phyloP scores from a whole-genome alignment of 2,797 vertebrate species.

The Heteromormyrus szaboi region DNA sequence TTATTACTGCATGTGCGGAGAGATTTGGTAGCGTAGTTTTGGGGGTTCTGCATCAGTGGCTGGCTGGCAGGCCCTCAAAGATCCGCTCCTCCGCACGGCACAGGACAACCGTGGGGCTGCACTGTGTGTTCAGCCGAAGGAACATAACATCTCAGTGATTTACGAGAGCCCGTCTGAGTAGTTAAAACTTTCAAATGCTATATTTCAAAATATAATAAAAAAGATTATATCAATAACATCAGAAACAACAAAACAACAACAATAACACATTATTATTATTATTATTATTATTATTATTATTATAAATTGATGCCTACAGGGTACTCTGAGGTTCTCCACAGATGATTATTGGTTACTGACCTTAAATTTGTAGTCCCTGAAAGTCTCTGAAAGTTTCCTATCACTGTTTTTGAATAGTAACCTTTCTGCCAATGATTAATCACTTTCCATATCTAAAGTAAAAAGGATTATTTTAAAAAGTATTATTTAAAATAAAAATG shows the following conservation, averaged over 20 bases:
- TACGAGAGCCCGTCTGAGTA: neutral
- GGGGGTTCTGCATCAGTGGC: constrained; percentile 43
- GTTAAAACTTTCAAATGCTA: constrained; percentile 36
- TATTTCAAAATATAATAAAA: constrained; percentile 42
- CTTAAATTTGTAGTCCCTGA: neutral
- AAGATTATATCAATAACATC: constrained; percentile 24
- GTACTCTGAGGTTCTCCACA: neutral
- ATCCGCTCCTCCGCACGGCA: neutral
- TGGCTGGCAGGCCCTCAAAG: constrained; percentile 34
- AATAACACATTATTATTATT: neutral
- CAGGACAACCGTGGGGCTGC: neutral
- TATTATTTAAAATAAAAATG: neutral
- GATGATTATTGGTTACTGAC: neutral
- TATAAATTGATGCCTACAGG: neutral
- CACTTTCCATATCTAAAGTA: neutral
- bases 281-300: neutral
- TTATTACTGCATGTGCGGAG: constrained; percentile 40
- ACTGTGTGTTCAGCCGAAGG: neutral
- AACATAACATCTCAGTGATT: neutral
- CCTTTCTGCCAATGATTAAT: neutral
- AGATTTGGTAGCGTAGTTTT: constrained; percentile 37
- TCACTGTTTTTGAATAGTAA: neutral
- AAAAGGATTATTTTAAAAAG: neutral
- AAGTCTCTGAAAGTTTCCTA: neutral
- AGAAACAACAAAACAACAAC: neutral